Conservation (phyloP, 1,140 invertebrate species). For the Nasonia longicornis region DNA sequence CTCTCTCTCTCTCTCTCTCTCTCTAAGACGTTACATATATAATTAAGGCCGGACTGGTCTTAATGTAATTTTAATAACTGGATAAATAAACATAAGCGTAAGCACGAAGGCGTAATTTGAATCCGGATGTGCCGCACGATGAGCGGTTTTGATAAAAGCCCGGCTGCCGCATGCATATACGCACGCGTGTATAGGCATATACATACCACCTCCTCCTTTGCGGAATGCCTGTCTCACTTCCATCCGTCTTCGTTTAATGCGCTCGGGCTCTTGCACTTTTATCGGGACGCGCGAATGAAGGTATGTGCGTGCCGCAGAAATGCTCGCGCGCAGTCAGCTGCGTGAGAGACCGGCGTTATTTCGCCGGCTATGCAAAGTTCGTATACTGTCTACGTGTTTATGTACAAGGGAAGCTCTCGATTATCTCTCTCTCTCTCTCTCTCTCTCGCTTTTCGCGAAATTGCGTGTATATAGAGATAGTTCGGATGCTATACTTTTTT, state of each 20-base stretch:
- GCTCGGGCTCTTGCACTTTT: constrained; percentile 29
- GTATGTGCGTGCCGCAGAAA: constrained; percentile 40
- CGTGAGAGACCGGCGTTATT: constrained; percentile 30
- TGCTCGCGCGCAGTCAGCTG: constrained; percentile 10
- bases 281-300: constrained; percentile 42
- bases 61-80: constrained; percentile 69
- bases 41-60: constrained; percentile 56
- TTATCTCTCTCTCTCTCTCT: not conserved
- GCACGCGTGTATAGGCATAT: not conserved
- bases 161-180: not conserved
- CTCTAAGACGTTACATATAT: constrained; percentile 50
- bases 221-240: constrained; percentile 54
- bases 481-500: not conserved
- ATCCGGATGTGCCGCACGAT: constrained; percentile 67
- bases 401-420: not conserved
- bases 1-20: not conserved
- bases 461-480: not conserved
- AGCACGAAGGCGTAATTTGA: constrained; percentile 65
- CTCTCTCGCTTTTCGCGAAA: not conserved
- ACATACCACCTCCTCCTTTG: constrained; percentile 54
- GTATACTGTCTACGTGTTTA: not conserved
- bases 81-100: constrained; percentile 68
- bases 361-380: constrained; percentile 21
- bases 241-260: constrained; percentile 50
- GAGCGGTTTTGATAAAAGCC: constrained; percentile 64